These are phyloP conservation scores for Pitta sordida DNA, from an alignment of 2,113 vertebrate genomes.

Conservation along the genomic window DNA sequence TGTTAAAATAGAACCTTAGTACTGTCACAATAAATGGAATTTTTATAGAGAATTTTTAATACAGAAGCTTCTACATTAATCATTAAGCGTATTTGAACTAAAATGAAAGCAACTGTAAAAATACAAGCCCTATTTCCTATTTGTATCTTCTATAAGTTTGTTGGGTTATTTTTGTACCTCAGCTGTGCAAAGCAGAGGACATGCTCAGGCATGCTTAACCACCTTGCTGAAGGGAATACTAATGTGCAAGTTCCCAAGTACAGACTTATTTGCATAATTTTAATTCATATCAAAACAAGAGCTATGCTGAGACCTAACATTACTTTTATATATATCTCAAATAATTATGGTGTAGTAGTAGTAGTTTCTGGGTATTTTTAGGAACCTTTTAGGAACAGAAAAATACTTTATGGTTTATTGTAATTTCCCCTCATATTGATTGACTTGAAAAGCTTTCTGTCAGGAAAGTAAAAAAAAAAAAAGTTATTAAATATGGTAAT, in stretches of 20 bases:
- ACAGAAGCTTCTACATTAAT: not conserved
- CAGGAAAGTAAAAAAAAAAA: not conserved
- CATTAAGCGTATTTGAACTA: not conserved
- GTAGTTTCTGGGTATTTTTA: not conserved
- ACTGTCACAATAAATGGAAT: not conserved
- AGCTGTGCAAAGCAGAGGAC: not conserved
- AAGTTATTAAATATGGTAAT: not conserved
- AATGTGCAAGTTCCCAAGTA: not conserved
- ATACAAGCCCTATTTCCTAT: not conserved
- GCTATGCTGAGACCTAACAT: not conserved
- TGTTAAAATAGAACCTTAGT: not conserved
- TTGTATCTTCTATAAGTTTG: not conserved
- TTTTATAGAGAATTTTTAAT: not conserved
- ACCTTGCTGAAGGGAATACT: not conserved
- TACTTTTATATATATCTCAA: not conserved
- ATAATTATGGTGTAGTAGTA: not conserved
- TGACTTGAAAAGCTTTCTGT: slow-evolving; percentile 44
- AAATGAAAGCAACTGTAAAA: not conserved
- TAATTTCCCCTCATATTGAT: slow-evolving; percentile 27
- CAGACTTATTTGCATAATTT: slow-evolving; percentile 21
- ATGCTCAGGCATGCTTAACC: not conserved
- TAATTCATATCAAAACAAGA: slow-evolving; percentile 27
- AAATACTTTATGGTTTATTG: not conserved
- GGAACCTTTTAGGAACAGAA: slow-evolving; percentile 13
- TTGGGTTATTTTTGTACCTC: not conserved